A percentile compares a stretch with the other conserved stretches of the same genome.
These are phyloP conservation scores for Pteromalus puparum DNA, from an alignment of 1,140 invertebrate species.

Conservation along the genomic window DNA sequence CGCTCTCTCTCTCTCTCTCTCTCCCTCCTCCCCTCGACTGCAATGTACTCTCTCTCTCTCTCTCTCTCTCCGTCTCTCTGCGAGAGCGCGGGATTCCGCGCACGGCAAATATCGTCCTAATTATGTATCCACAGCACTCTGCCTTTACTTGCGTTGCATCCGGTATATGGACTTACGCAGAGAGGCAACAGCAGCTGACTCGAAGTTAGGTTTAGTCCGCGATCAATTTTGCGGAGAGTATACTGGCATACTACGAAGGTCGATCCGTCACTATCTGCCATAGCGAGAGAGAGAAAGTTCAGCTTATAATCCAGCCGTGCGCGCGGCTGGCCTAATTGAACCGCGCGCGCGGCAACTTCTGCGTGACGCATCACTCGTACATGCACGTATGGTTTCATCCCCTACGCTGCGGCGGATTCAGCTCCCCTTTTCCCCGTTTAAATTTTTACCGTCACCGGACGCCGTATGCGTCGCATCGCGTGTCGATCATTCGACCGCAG, in stretches of 20 bases:
- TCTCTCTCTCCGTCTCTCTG: background rate
- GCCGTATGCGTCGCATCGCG: background rate
- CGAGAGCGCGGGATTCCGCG: background rate
- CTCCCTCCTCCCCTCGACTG: background rate
- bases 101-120: constrained; percentile 47
- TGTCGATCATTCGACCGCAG: constrained; percentile 25
- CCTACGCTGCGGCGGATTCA: background rate
- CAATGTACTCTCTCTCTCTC: background rate
- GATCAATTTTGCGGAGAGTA: constrained; percentile 26
- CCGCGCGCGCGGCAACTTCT: background rate
- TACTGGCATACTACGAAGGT: background rate
- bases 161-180: background rate
- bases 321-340: background rate
- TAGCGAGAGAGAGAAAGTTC: too few relatives aligned
- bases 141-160: background rate
- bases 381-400: background rate
- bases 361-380: background rate
- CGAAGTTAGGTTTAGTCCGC: background rate
- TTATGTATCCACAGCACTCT: constrained; percentile 36
- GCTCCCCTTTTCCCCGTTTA: background rate
- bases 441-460: background rate
- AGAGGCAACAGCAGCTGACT: constrained; percentile 11
- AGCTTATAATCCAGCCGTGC: constrained; percentile 1
- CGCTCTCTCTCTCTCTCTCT: background rate
- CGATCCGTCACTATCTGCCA: constrained; percentile 46